Base-by-base conservation (phyloP, 2,113 vertebrate species). In the Syrrhaptes paradoxus region DNA sequence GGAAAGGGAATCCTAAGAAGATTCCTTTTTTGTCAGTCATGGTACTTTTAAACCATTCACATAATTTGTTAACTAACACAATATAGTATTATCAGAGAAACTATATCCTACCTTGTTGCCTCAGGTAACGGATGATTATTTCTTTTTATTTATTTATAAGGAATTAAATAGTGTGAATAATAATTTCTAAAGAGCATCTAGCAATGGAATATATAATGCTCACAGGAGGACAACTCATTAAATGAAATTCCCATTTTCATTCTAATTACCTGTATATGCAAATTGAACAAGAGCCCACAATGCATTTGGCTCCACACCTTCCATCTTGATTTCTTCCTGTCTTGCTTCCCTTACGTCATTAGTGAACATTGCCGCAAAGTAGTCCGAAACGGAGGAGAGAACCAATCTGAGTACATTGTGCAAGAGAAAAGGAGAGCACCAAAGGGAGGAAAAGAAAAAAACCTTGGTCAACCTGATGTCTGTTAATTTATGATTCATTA, bases 311-410 rank as follows among this genome's bases (percentile, higher is more conserved):
- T 99, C 99, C 48, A 99, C 98, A 48, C 99, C 99, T 97, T 99
- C 99, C 98, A 99, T 99, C 97, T 99, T 99, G 93, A 99, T 98
- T 97, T 99, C 99, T 34, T 99, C 99, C 93, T 99, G 99, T 82
- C 99, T 99, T 91, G 99, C 99, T 96, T 99, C 99, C 85, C 99
- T 98, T 77, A 99, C 99, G 34, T 99, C 99, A 82, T 98, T 99
- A 94, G 99, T 99, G 97, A 99, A 99, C 99, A 99, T 99, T 90
- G 99, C 99, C 7, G 99, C 99, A 97, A 99, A 99, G 98, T 99
- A 99, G 98, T 99, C 99, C 1, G 99, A 99, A 95, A 99, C 99
- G 28, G 99, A 99, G 58, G 99, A 99, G 49, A 99, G 98, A 90
- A 99, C 99, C 95, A 99, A 97, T 78, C 99, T 99, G 97, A 83